Evolutionary conservation across 2,888 invertebrate species (phyloP), one percentile per base, ranked within the genome.

Genomic region (Polymixis flavicincta): DNA sequence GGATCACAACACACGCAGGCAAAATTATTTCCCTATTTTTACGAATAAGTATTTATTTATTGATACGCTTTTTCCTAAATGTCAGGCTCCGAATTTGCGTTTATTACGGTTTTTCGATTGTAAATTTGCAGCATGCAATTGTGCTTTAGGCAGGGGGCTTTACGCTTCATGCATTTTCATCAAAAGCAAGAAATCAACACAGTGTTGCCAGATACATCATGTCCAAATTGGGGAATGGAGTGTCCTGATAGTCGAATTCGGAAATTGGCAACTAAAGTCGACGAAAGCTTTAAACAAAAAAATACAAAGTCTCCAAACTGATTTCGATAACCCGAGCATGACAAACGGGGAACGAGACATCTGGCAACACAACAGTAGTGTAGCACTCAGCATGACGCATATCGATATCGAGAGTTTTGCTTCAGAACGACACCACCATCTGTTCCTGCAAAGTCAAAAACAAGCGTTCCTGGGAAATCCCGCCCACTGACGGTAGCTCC

Each of bases 361-460:
- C 83, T 85, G 87, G 82, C 85, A 78, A 87, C 87, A 89, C 82
- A 79, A 63, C 69, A 80, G 85, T 86, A 87, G 85, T 79, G 76
- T 88, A 90, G 80, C 89, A 81, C 86, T 74, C 59, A 52, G 45
- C 71, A n/a, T 74, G 71, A 88, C 83, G 87, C 89, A 89, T 90
- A 89, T 88, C 90, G 92, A 90, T 83, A 89, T 66, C 65, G 65
- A 59, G 11, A 81, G 73, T 94, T 95, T 92, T 91, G 93, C 93
- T 91, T 90, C 96, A 96, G 96, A 96, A 93, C 87, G 92, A 92
- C 85, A 92, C 91, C 48, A 90, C 91, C 50, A 72, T 92, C 67
- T 94, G 95, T 88, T 91, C 93, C 90, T 92, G 95, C 88, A 92
- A 90, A 79, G 88, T 80, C 85, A 89, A 92, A 87, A 84, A 77